A percentile compares a stretch with the other conserved stretches of the same genome.
phyloP scores from a whole-genome alignment of 2,113 vertebrate genomes.

The Onychostruthus taczanowskii region DNA sequence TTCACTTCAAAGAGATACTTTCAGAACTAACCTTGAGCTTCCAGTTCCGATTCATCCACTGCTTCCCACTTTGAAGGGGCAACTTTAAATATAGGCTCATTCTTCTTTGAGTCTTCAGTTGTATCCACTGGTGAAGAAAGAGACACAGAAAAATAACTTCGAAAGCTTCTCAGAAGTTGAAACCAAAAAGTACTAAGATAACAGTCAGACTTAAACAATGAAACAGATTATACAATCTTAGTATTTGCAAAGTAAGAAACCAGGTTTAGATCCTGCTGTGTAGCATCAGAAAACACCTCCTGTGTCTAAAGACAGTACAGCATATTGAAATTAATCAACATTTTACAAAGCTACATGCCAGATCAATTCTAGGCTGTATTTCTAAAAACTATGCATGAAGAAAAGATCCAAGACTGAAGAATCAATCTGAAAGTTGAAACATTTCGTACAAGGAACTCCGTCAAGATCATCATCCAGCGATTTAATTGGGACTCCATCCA shows the following conservation, averaged over 20 bases:
- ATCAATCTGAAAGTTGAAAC: not conserved
- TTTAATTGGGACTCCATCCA: conserved; percentile 95
- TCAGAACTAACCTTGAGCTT: conserved; percentile 86
- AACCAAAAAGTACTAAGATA: not conserved
- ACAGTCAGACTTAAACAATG: not conserved
- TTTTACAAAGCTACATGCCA: not conserved
- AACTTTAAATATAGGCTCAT: conserved; percentile 92
- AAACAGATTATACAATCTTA: not conserved
- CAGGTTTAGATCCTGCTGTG: not conserved
- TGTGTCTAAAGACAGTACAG: not conserved
- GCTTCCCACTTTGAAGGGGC: conserved; percentile 98
- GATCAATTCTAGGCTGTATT: not conserved
- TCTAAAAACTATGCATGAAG: not conserved
- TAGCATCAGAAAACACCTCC: not conserved
- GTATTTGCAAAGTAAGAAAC: not conserved
- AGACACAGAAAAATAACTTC: not conserved
- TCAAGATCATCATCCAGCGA: conserved; percentile 93
- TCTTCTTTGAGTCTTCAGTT: conserved; percentile 81
- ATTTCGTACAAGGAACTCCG: conserved; percentile 88
- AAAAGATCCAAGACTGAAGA: not conserved
- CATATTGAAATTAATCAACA: not conserved
- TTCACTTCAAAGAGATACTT: not conserved
- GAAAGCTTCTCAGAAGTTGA: not conserved
- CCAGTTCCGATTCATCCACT: conserved; percentile 90
- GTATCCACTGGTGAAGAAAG: conserved; percentile 74